Conservation (phyloP, 2,888 invertebrate genomes). For the Dione juno region DNA sequence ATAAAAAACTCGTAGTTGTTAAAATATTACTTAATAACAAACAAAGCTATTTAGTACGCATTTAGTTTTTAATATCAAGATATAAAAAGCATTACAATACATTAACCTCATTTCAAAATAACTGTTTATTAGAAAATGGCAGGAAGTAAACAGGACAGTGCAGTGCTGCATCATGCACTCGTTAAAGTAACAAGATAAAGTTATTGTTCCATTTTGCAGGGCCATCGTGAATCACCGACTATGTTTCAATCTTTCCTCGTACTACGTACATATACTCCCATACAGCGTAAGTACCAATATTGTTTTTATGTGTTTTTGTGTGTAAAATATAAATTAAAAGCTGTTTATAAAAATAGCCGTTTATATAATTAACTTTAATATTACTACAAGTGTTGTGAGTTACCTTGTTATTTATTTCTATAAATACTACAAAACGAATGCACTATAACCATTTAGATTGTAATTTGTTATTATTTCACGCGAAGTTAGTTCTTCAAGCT, state of each 20-base stretch:
- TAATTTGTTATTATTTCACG: no score
- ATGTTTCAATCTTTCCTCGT: constrained; percentile 90
- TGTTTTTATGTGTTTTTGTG: background rate
- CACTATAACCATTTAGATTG: no score
- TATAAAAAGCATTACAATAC: background rate
- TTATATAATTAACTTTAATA: no score
- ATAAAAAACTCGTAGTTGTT: no score
- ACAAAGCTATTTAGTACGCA: background rate
- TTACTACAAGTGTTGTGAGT: no score
- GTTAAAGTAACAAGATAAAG: constrained; percentile 26
- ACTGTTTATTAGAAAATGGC: constrained; percentile 14
- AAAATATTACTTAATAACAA: background rate
- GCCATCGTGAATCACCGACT: constrained; percentile 91
- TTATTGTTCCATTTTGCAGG: constrained; percentile 62
- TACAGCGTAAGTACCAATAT: constrained; percentile 80
- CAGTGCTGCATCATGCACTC: background rate
- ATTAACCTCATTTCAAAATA: constrained; percentile 10
- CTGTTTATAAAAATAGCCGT: no score
- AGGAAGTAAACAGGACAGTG: constrained; percentile 24
- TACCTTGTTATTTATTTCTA: no score
- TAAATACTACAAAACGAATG: no score
- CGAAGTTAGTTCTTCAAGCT: no score
- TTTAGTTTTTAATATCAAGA: background rate
- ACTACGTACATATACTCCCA: constrained; percentile 87
- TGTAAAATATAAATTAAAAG: no score